A percentile compares a stretch with the other conserved stretches of the same genome.
These are phyloP conservation scores for Centropus unirufus DNA, from an alignment of 2,113 vertebrate species.

Conservation along the genomic window DNA sequence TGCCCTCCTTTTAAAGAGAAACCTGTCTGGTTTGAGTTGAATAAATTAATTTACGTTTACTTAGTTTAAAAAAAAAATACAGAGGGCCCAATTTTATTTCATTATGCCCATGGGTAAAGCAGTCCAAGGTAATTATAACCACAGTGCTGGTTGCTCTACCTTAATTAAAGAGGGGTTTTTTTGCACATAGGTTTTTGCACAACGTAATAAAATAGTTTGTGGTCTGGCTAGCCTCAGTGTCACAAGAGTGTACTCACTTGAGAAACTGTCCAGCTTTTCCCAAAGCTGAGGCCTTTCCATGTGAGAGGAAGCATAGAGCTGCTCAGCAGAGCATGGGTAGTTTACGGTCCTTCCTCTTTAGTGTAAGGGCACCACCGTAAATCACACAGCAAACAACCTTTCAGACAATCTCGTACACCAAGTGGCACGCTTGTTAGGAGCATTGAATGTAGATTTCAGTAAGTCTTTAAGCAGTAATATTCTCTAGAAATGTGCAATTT, in stretches of 20 bases:
- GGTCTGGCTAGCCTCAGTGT: constrained; percentile 66
- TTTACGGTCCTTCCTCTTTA: constrained; percentile 29
- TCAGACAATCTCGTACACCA: background rate
- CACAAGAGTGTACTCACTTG: constrained; percentile 29
- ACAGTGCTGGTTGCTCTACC: constrained; percentile 46
- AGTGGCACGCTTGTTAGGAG: constrained; percentile 46
- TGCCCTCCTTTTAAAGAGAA: constrained; percentile 69
- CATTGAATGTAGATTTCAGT: constrained; percentile 43
- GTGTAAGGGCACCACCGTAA: constrained; percentile 16
- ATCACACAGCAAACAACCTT: background rate
- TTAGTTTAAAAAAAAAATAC: constrained; percentile 69
- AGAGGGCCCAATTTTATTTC: constrained; percentile 66
- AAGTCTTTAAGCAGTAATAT: background rate
- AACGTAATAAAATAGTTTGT: constrained; percentile 63
- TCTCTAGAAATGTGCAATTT: background rate
- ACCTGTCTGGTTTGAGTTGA: constrained; percentile 65
- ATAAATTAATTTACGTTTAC: constrained; percentile 69
- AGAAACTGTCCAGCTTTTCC: constrained; percentile 51
- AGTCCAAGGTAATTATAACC: constrained; percentile 52
- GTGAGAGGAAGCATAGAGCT: constrained; percentile 7
- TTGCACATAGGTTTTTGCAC: constrained; percentile 56
- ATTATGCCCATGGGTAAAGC: constrained; percentile 62
- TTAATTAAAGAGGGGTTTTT: constrained; percentile 64
- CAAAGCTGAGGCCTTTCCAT: constrained; percentile 48
- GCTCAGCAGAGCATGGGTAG: constrained; percentile 2